phyloP scores from a whole-genome alignment of 2,888 invertebrate species.

The Cheilosia grossa region DNA sequence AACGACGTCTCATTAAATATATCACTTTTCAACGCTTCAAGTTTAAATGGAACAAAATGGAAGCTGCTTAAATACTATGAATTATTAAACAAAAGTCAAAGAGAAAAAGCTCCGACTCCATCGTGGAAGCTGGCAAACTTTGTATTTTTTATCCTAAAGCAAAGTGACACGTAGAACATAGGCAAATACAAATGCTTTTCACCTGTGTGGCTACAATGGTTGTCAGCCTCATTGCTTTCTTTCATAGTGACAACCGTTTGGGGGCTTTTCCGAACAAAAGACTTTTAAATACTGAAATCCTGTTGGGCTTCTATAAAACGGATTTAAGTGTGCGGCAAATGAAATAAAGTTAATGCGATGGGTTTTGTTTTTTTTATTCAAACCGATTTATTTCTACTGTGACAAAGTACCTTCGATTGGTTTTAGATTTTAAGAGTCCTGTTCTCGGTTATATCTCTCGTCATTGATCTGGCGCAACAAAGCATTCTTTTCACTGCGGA shows the following conservation, averaged over 20 bases:
- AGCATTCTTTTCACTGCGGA: not conserved
- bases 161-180: not conserved
- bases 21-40: too few species aligned
- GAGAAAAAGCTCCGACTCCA: not conserved
- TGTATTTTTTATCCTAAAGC: not conserved
- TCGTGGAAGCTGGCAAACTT: conserved; percentile 20
- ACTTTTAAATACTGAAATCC: not conserved
- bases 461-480: not conserved
- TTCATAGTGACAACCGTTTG: not conserved
- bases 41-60: too few species aligned
- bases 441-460: not conserved
- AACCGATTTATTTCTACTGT: not conserved
- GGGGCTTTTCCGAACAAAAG: conserved; percentile 4
- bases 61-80: conserved; percentile 4
- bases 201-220: not conserved
- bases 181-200: conserved; percentile 9
- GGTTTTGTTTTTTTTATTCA: not conserved
- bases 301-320: not conserved
- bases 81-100: conserved; percentile 5
- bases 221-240: not conserved
- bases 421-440: not conserved
- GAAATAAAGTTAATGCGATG: not conserved
- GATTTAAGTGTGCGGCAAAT: not conserved
- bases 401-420: too few species aligned
- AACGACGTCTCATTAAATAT: too few species aligned